phyloP scores from a whole-genome alignment of 2,113 vertebrate genomes.

The Hippopotamus amphibius region DNA sequence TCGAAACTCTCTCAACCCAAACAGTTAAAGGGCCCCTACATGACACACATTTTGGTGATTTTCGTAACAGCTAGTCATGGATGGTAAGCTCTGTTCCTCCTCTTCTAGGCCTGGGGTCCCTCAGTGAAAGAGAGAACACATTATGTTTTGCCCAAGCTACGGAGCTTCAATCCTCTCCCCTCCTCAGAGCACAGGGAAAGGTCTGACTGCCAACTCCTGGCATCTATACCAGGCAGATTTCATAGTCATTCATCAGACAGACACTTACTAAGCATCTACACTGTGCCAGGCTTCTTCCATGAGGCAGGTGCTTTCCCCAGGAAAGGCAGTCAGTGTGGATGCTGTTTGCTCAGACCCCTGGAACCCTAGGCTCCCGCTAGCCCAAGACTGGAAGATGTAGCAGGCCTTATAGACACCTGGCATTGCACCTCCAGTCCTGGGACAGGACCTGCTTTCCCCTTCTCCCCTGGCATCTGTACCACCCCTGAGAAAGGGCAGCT shows the following conservation, averaged over 20 bases:
- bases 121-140: background rate
- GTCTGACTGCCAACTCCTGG: background rate
- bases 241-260: background rate
- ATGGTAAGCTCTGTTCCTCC: background rate
- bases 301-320: rapidly evolving
- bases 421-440: background rate
- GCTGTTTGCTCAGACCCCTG: background rate
- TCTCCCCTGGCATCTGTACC: too few relatives aligned
- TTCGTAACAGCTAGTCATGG: background rate
- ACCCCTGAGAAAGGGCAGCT: background rate
- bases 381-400: background rate
- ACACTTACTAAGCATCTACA: background rate
- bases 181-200: background rate
- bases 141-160: too few relatives aligned
- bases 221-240: background rate
- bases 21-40: background rate
- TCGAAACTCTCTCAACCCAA: background rate
- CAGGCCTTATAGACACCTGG: background rate
- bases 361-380: background rate
- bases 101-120: background rate
- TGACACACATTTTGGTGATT: background rate
- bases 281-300: background rate
- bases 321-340: background rate
- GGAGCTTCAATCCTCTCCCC: background rate
- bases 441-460: background rate